Conservation (phyloP, 2,797 vertebrate species). For the Phoeniculus purpureus region DNA sequence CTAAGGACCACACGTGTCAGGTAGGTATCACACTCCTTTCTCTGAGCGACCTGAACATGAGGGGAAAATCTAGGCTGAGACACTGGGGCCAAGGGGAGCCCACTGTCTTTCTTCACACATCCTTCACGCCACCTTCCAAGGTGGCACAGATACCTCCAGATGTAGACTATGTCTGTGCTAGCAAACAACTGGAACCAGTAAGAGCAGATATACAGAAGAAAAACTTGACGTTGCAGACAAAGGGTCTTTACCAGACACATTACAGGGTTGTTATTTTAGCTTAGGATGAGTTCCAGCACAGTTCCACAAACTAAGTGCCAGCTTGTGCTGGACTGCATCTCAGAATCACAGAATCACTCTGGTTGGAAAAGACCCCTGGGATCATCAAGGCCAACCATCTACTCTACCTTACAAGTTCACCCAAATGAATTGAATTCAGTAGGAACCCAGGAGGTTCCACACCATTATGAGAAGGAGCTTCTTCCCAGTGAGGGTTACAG, state of each 20-base stretch:
- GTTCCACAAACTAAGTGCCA: neutral
- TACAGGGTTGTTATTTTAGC: neutral
- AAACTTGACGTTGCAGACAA: neutral
- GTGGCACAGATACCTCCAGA: rapidly evolving
- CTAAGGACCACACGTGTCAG: neutral
- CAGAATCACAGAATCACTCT: too few relatives aligned
- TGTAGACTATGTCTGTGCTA: neutral
- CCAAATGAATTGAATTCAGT: too few relatives aligned
- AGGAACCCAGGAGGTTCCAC: too few relatives aligned
- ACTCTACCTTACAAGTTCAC: too few relatives aligned
- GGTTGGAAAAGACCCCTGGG: too few relatives aligned
- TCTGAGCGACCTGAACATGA: neutral
- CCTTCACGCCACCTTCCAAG: neutral
- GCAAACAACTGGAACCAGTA: neutral
- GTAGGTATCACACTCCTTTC: neutral
- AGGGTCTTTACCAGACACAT: neutral
- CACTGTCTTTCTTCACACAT: neutral
- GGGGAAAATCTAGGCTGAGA: neutral
- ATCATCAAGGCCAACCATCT: too few relatives aligned
- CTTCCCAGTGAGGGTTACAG: too few relatives aligned
- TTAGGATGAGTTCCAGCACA: neutral
- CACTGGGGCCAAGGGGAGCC: neutral
- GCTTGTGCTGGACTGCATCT: neutral
- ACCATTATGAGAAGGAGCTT: too few relatives aligned
- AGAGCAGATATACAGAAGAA: neutral